Evolutionary conservation across 92 coral and sea anemone genomes (phyloP), one percentile per base, ranked within the genome.

Genomic region (Heteractis magnifica): DNA sequence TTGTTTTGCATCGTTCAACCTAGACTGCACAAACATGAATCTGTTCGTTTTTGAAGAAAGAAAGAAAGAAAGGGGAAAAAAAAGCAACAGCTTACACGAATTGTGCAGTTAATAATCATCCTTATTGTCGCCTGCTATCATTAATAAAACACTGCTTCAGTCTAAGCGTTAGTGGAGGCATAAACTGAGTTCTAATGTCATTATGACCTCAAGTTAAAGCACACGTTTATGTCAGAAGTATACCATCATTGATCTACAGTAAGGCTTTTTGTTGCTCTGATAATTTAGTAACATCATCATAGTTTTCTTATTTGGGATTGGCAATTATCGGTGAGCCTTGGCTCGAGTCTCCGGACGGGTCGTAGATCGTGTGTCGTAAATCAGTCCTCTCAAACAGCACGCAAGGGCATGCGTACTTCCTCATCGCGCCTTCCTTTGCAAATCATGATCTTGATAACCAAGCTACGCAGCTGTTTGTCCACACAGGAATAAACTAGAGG

Each of bases 401-500:
- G 83, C 16, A 80, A 48, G 12, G 83, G 83, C 83, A 80, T 80
- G 15, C 51, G 83, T 9, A 65, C 56, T 10, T 80, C 83, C 14
- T 71, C 75, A 16, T 77, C 82, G 4, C 71, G 81, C n/a, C 52
- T 68, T 26, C 87, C 80, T 23, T 65, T 75, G 60, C 87, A 84
- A 5, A 78, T 8, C 75, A 84, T 75, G 49, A 76, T 77, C 49
- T 71, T 76, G 44, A 84, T 77, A 1, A 94, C 90, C 8, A 94
- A 82, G 21, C 77, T 77, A 50, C 98, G 84, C 23, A 94, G 64
- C 71, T 89, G 97, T 77, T 90, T 93, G 64, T 94, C 98, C 15
- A 94, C 92, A 72, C 89, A 90, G 1, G 97, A 88, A 50, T 94
- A 94, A 5, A 93, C 91, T n/a, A 94, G 81, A 1, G 98, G 98